phyloP scores from a whole-genome alignment of 2,797 vertebrate genomes.

The Cossypha heuglini region DNA sequence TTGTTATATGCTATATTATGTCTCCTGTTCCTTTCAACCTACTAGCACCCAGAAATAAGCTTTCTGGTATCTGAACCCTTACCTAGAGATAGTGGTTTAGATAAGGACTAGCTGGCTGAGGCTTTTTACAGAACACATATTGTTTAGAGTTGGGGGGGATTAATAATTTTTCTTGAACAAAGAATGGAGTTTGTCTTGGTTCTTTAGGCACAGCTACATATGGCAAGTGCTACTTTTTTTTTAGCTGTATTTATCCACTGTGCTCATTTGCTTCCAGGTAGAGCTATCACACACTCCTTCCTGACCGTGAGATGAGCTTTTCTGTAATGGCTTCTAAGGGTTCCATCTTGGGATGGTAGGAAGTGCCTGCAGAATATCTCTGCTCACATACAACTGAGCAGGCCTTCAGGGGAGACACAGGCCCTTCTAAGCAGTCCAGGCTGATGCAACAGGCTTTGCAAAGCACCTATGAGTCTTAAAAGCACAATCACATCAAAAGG shows the following conservation, averaged over 20 bases:
- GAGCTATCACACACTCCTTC: neutral
- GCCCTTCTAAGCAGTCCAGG: neutral
- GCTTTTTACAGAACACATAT: neutral
- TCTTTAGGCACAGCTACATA: neutral
- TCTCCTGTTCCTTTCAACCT: conserved; percentile 4
- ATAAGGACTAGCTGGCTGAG: neutral
- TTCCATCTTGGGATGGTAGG: neutral
- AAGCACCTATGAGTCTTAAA: neutral
- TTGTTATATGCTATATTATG: neutral
- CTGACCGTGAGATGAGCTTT: neutral
- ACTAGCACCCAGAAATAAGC: neutral
- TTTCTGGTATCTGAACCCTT: neutral
- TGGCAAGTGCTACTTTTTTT: neutral
- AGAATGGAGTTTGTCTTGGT: neutral
- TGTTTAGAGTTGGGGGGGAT: neutral
- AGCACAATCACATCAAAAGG: neutral
- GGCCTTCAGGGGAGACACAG: neutral
- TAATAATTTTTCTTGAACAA: neutral
- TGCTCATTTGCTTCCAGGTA: neutral
- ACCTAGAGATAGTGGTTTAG: neutral
- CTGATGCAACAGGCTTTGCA: neutral
- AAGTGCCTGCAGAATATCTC: neutral
- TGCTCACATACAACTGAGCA: neutral
- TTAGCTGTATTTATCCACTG: neutral
- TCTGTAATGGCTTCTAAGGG: neutral